Conservation (phyloP, 2,888 invertebrate species). For the Cabera pusaria region DNA sequence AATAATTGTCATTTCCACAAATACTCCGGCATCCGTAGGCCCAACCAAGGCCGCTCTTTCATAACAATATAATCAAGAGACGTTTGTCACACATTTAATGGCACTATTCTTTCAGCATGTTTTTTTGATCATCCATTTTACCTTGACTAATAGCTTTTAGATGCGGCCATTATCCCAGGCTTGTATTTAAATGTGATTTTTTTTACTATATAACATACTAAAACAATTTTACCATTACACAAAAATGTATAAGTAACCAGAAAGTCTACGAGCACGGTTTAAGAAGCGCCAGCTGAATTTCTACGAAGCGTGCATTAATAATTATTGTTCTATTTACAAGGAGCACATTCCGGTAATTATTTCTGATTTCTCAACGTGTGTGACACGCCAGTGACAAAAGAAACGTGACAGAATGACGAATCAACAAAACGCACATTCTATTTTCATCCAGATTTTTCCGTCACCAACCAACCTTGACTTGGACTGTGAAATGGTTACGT, state of each 20-base stretch:
- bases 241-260: too few relatives aligned
- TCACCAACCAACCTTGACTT: conserved; percentile 42
- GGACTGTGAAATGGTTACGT: conserved; percentile 38
- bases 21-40: conserved; percentile 16
- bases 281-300: too few relatives aligned
- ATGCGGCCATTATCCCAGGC: too few relatives aligned
- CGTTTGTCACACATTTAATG: conserved; percentile 19
- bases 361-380: conserved; percentile 24
- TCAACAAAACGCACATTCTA: conserved; percentile 39
- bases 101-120: conserved; percentile 4
- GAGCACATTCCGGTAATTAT: conserved; percentile 21
- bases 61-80: conserved; percentile 16
- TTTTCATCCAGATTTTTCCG: conserved; percentile 42
- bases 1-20: conserved; percentile 15
- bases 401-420: conserved; percentile 45
- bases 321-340: conserved; percentile 13
- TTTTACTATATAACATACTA: too few relatives aligned
- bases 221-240: too few relatives aligned
- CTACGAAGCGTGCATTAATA: neutral
- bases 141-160: conserved; percentile 3
- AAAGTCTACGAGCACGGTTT: too few relatives aligned
- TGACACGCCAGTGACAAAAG: conserved; percentile 31
- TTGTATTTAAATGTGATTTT: too few relatives aligned
- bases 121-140: conserved; percentile 10
- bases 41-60: conserved; percentile 15